phyloP scores from a whole-genome alignment of 1,140 invertebrate species.

The Cotesia typhae region DNA sequence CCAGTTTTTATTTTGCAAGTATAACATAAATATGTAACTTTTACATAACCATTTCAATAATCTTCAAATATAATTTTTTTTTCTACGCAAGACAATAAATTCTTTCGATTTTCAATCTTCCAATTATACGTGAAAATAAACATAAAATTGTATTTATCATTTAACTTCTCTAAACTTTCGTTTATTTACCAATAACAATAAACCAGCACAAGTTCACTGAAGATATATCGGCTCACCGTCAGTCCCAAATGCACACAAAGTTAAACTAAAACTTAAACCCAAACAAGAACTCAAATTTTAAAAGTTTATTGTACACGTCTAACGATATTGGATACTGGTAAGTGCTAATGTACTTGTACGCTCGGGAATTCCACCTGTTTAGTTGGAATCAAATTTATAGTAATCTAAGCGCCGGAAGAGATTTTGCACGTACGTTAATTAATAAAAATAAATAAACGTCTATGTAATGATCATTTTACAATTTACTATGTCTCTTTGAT shows the following conservation, averaged over 20 bases:
- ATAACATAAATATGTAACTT: too few relatives aligned
- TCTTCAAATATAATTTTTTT: too few relatives aligned
- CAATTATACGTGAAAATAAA: too few relatives aligned
- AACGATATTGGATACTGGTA: constrained; percentile 4
- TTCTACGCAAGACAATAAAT: too few relatives aligned
- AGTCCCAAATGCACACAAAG: background rate
- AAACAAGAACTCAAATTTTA: background rate
- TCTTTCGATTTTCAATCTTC: too few relatives aligned
- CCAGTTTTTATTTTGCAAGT: too few relatives aligned
- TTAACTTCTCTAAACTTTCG: background rate
- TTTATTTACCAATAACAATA: background rate
- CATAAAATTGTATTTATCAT: too few relatives aligned
- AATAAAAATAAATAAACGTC: too few relatives aligned
- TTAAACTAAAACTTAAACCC: constrained; percentile 15
- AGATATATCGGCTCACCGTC: background rate
- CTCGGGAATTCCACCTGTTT: constrained; percentile 17
- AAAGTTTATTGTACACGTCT: background rate
- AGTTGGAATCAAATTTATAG: constrained; percentile 3
- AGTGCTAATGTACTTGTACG: constrained; percentile 13
- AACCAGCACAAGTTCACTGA: background rate
- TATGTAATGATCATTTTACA: too few relatives aligned
- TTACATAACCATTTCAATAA: too few relatives aligned
- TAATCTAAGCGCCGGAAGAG: background rate
- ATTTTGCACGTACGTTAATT: background rate
- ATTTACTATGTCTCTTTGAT: too few relatives aligned